phyloP scores from a whole-genome alignment of 2,888 invertebrate genomes.

The Aphodius sticticus region DNA sequence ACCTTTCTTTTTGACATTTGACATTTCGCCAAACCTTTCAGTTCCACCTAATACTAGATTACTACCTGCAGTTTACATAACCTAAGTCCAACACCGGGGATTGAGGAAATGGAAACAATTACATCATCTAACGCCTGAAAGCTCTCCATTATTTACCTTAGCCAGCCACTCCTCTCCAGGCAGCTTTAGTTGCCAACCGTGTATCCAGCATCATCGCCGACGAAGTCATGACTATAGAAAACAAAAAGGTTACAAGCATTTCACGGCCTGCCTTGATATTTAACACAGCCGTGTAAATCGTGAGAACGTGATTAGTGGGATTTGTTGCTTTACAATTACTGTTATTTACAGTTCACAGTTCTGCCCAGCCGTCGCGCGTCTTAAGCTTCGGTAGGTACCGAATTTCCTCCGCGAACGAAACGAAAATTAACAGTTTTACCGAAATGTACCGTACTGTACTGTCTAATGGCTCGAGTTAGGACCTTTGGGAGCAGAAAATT shows the following conservation, averaged over 20 bases:
- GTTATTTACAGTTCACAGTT: constrained; percentile 4
- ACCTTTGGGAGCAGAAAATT: not conserved
- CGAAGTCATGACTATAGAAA: not conserved
- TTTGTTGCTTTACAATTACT: constrained; percentile 4
- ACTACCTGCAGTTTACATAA: not conserved
- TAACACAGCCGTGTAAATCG: not conserved
- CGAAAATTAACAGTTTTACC: not conserved
- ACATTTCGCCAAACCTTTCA: not conserved
- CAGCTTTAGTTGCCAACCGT: not conserved
- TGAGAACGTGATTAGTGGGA: not conserved
- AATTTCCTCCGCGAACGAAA: not conserved
- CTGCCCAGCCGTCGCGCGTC: not conserved
- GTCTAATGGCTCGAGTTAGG: not conserved
- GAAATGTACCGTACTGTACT: not conserved
- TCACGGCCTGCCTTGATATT: not conserved
- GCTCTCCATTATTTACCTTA: not conserved
- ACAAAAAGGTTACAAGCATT: not conserved
- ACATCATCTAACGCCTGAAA: not conserved
- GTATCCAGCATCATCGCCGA: not conserved
- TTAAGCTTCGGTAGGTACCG: not conserved
- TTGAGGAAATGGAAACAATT: not conserved
- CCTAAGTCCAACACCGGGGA: not conserved
- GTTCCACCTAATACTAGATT: not conserved
- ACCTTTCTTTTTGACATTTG: not conserved
- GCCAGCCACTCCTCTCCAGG: not conserved